Percentiles rank a stretch among this genome's conserved stretches.
phyloP scores from a whole-genome alignment of 2,888 invertebrate species.

The Callyntrura sp. region DNA sequence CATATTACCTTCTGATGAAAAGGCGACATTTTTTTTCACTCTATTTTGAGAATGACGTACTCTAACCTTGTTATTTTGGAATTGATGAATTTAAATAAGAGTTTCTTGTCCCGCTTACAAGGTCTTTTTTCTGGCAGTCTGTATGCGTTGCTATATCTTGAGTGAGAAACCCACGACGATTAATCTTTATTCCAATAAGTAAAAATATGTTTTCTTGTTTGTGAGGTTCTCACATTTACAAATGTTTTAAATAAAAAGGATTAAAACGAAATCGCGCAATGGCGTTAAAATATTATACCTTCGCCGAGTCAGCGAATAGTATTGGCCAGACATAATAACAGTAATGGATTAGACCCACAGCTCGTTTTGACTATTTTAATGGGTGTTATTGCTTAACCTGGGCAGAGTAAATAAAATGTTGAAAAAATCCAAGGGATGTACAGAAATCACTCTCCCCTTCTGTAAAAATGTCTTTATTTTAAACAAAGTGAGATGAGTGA shows the following conservation, averaged over 20 bases:
- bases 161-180: slow-evolving; percentile 41
- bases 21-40: not conserved
- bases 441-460: not conserved
- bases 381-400: not conserved
- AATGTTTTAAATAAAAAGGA: not conserved
- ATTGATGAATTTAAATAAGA: not conserved
- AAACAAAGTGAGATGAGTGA: not conserved
- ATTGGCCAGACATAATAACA: slow-evolving; percentile 46
- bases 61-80: slow-evolving; percentile 5
- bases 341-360: not conserved
- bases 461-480: not conserved
- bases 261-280: not conserved
- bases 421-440: not conserved
- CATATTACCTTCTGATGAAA: not conserved
- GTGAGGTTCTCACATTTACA: not conserved
- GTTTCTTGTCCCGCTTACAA: not conserved
- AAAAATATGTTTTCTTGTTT: slow-evolving; percentile 9
- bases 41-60: not conserved
- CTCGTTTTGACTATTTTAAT: slow-evolving; percentile 17
- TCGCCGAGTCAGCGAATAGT: slow-evolving; percentile 22
- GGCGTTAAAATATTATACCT: not conserved
- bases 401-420: slow-evolving; percentile 33
- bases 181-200: not conserved
- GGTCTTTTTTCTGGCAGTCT: not conserved
- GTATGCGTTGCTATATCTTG: not conserved